Conservation (phyloP, 2,888 invertebrate species). For the Heliconius erato region DNA sequence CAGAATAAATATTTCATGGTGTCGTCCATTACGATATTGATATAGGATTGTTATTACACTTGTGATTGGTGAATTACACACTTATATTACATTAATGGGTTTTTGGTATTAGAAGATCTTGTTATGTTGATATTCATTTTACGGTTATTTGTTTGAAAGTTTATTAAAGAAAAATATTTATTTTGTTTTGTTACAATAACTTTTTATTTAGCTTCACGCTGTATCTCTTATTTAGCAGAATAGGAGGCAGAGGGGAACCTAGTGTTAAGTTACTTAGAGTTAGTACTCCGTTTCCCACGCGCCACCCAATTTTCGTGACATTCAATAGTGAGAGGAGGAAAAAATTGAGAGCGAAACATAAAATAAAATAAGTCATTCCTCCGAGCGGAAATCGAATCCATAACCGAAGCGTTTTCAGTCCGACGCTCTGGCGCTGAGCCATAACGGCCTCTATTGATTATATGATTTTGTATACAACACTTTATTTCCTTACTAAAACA, state of each 20-base stretch:
- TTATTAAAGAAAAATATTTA: background rate
- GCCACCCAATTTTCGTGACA: too few species aligned
- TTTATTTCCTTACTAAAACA: background rate
- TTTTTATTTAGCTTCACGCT: background rate
- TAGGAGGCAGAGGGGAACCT: too few species aligned
- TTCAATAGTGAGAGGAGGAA: too few species aligned
- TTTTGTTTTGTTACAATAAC: background rate
- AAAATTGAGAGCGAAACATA: too few species aligned
- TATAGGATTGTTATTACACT: background rate
- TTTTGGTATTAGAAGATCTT: constrained; percentile 13
- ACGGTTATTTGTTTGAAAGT: background rate
- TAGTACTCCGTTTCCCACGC: too few species aligned
- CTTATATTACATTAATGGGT: background rate
- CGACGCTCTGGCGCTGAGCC: too few species aligned
- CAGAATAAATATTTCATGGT: constrained; percentile 1
- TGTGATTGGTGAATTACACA: background rate
- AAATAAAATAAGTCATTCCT: too few species aligned
- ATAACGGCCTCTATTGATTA: background rate
- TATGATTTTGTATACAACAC: background rate
- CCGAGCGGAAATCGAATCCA: too few species aligned
- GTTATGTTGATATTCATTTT: background rate
- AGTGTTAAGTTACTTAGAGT: too few species aligned
- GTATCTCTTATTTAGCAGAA: too few species aligned
- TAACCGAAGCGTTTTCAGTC: too few species aligned
- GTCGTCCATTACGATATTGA: constrained; percentile 7